Percentiles rank a stretch among this genome's conserved stretches.
These are phyloP conservation scores for Trachelus tabidus DNA, from an alignment of 2,888 invertebrate species.

Conservation along the genomic window DNA sequence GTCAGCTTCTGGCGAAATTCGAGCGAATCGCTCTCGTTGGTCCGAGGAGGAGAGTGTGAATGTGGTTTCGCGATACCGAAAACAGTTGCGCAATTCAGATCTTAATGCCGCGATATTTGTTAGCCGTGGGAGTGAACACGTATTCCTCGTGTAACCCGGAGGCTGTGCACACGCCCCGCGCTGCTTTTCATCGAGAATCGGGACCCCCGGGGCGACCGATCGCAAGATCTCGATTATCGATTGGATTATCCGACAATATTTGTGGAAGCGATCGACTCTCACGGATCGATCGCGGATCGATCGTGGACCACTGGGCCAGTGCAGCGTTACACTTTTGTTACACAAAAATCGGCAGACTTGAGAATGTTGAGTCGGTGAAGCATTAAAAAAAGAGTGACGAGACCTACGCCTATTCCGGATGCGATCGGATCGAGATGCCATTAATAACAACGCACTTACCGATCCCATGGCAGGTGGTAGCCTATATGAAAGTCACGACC, in stretches of 20 bases:
- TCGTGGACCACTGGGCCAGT: neutral
- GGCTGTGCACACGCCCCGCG: neutral
- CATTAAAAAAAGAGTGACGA: constrained; percentile 24
- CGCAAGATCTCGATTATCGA: neutral
- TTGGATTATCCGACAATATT: neutral
- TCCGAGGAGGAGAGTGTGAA: no score
- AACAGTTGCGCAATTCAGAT: neutral
- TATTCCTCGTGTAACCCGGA: neutral
- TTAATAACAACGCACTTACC: constrained; percentile 62
- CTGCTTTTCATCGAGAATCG: neutral
- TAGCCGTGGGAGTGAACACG: neutral
- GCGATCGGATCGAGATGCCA: constrained; percentile 55
- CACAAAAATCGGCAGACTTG: neutral
- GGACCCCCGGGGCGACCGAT: neutral
- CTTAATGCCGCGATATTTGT: neutral
- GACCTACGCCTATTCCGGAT: constrained; percentile 54
- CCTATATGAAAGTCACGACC: constrained; percentile 64
- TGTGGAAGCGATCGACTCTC: neutral
- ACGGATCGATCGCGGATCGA: neutral
- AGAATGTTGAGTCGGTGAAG: neutral
- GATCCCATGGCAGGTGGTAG: constrained; percentile 60
- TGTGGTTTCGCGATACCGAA: neutral
- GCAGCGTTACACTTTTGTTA: neutral
- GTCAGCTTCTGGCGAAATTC: neutral
- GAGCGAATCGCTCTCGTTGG: no score